Base-by-base conservation (phyloP, 2,113 vertebrate genomes). In the Hemicordylus capensis region DNA sequence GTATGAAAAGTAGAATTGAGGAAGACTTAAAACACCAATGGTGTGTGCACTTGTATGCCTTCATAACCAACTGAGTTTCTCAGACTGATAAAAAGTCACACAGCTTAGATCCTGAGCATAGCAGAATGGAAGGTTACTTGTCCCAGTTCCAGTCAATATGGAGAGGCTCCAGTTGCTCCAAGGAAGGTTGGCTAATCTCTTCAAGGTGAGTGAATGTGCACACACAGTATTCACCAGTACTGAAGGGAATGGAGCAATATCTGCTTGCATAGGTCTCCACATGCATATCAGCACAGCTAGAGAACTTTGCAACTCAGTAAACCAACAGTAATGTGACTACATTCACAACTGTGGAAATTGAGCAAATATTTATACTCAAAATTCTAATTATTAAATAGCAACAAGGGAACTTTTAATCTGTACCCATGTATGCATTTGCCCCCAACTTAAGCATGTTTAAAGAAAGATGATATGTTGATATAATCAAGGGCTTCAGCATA, bases 1-100 rank as follows among this genome's bases (percentile, higher is more conserved):
- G 85, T 48, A 91, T 54, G 77, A 46, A 81, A 82, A 8, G 2
- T 54, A 37, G 85, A 72, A 56, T 89, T 89, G 37, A 85, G 80
- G 87, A 95, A 95, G 88, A 93, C 83, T 91, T 83, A 86, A 92
- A 88, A 39, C 88, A 80, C 87, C 72, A 34, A 70, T 39, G 24
- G 44, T 54, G 64, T 67, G 70, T 0, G 1, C 28, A 79, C 0
- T 19, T 87, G 73, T 42, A 80, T 1, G 17, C 19, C 19, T 51
- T 64, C 74, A 67, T 56, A 64, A 64, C 31, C 51, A 0, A 24
- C 51, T 11, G 54, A 80, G 58, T 42, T 46, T 85, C 15, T 78
- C 56, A 37, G 6, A 22, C 24, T 63, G 46, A 75, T 58, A 67
- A 70, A 85, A 46, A 42, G 26, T 15, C 0, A 12, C 63, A 42